Evolutionary conservation across 1,140 invertebrate genomes (phyloP).

Genomic region (Drosophila pandora): DNA sequence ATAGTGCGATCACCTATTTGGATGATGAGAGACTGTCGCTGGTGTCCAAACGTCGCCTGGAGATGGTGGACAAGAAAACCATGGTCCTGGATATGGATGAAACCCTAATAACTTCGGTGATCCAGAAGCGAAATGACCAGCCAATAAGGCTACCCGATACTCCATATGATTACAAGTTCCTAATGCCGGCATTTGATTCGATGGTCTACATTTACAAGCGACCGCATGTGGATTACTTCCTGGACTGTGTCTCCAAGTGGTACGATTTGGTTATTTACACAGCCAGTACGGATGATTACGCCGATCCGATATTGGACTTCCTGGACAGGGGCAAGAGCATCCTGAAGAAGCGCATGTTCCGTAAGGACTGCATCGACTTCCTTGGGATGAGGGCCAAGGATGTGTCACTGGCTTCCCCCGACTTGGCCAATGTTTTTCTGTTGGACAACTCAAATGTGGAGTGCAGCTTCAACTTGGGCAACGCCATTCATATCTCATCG

Average conservation of each 20-base stretch:
- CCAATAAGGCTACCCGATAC: background rate
- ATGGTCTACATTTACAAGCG: conserved; percentile 50
- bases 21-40: conserved; percentile 8
- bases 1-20: conserved; percentile 27
- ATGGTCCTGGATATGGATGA: conserved; percentile 59
- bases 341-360: conserved; percentile 25
- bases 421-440: conserved; percentile 37
- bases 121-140: background rate
- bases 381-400: conserved; percentile 27
- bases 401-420: conserved; percentile 6
- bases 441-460: conserved; percentile 39
- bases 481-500: conserved; percentile 32
- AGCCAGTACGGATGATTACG: conserved; percentile 29
- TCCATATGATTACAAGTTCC: conserved; percentile 30
- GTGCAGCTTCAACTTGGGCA: conserved; percentile 50
- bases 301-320: conserved; percentile 33
- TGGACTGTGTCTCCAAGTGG: conserved; percentile 55
- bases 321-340: conserved; percentile 44
- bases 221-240: conserved; percentile 53
- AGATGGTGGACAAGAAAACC: conserved; percentile 40
- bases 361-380: conserved; percentile 40
- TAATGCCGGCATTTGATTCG: background rate
- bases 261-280: conserved; percentile 54
- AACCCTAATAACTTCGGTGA: conserved; percentile 35
- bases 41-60: conserved; percentile 32